Base-by-base conservation (phyloP, 1,140 invertebrate genomes). In the Homalodisca vitripennis region DNA sequence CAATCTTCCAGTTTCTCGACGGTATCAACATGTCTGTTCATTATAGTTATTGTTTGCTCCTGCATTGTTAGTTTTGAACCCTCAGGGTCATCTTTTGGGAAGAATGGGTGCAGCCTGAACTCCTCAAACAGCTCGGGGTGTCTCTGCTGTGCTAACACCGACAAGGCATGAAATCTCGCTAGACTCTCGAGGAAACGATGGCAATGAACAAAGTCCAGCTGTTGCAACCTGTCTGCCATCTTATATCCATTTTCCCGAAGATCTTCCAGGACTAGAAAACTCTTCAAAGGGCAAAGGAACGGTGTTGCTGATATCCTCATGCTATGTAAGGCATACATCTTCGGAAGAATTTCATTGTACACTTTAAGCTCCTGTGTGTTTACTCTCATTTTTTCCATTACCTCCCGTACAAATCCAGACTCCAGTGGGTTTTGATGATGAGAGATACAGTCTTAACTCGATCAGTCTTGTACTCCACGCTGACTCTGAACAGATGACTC, bases 141-240 rank as follows among this genome's bases (percentile, higher is more conserved):
- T 22, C 85, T 80, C 0, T 80, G 68, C 26, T 83, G 84, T 51
- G 82, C 75, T 0, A 84, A 85, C 10, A 88, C 82, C 0, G 85
- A 82, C 12, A 84, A 75, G 0, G 84, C 84, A 70, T 88, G 86
- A 71, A 84, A 86, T 68, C 78, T 77, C 0, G 85, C 86, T 70
- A 88, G 62, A 13, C 81, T 77, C 30, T 78, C 73, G 1, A 87
- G 69, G 0, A 84, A 80, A 1, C 84, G 63, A 53, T 75, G 78
- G 0, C 83, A 78, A 47, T 70, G 60, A 17, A 55, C n/a, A 17
- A 72, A 55, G n/a, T 55, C 53, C 31, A 72, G 31, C 22, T 66
- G 60, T 20, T 51, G 24, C 13, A 29, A 22, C 22, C 47, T 72
- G 27, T 69, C 67, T 1, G 14, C 29, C 57, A 72, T 64, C n/a